Evolutionary conservation across 2,797 vertebrate genomes (phyloP), one percentile per base, ranked within the genome.

Genomic region (Euphonia xanthogaster): DNA sequence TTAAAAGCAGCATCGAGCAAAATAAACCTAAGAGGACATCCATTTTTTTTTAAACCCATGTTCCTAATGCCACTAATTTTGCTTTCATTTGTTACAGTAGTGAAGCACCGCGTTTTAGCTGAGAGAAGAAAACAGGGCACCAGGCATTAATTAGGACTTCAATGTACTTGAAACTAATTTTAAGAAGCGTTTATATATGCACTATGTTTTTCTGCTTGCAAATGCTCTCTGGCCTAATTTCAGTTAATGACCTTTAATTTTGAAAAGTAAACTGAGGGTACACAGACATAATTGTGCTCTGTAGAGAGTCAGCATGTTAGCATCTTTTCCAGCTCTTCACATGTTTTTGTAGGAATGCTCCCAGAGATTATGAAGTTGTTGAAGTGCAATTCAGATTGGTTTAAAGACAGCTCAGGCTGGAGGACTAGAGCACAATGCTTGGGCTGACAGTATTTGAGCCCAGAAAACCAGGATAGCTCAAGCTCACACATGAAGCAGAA

Each of bases 71-170:
- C 15, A 65, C 51, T 86, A 44, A 85, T 95, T 97, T 96, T 75
- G 73, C 89, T 93, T 95, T 84, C 7, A 18, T 80, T 90, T 16
- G 2, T 97, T 93, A 81, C 54, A 86, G 57, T 12, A 88, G 79
- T 17, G 12, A 93, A 94, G 35, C 44, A 91, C 53, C 75, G 92
- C 35, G 31, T 95, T 94, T 95, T 35, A 37, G 61, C 65, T 81
- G 70, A 96, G 50, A 65, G 68, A 89, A 73, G 47, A 17, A 96
- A 95, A 84, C 1, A 63, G 28, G 93, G 74, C 71, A 63, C 20
- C 13, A 95, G 77, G 51, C 51, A 63, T 93, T 97, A 96, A 94
- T 97, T 93, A 94, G 75, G 72, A 91, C 63, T 71, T 87, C 1
- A 27, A 58, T 14, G 42, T 73, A 94, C 47, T 96, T 95, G 71